These are phyloP conservation scores for Hirtodrosophila duncani DNA, from an alignment of 2,888 invertebrate genomes.

Conservation along the genomic window DNA sequence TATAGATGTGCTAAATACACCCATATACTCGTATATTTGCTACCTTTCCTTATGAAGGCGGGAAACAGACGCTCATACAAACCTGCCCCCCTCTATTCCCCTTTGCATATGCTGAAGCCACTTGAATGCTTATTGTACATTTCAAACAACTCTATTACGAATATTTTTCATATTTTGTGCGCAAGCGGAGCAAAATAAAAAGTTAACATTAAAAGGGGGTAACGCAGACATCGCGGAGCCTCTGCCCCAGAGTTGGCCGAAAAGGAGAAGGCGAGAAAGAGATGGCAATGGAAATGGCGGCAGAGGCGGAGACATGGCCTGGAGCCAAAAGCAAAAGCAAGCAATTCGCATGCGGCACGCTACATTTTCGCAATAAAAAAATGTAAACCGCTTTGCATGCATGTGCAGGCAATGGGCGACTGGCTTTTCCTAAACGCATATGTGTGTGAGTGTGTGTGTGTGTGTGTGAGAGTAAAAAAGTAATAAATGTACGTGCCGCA, in stretches of 20 bases:
- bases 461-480: conserved; percentile 48
- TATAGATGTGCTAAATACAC: too few species aligned
- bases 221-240: conserved; percentile 46
- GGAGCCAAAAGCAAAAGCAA: conserved; percentile 44
- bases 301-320: conserved; percentile 7
- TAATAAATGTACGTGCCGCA: conserved; percentile 74
- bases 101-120: conserved; percentile 49
- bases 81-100: neutral
- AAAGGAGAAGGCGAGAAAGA: conserved; percentile 3
- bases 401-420: conserved; percentile 39
- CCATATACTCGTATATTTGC: too few species aligned
- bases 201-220: conserved; percentile 59
- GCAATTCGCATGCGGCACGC: conserved; percentile 72
- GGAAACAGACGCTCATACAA: neutral
- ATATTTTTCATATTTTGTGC: conserved; percentile 71
- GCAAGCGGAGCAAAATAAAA: conserved; percentile 43
- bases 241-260: conserved; percentile 22
- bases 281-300: neutral
- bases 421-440: conserved; percentile 15
- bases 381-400: conserved; percentile 67
- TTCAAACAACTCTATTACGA: conserved; percentile 75
- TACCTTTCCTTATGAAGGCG: too few species aligned
- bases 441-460: conserved; percentile 21
- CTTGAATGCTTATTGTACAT: conserved; percentile 70
- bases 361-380: conserved; percentile 71